Percentiles rank a stretch among this genome's conserved stretches.
phyloP scores from a whole-genome alignment of 2,888 invertebrate species.

The Xestia rhomboidea region DNA sequence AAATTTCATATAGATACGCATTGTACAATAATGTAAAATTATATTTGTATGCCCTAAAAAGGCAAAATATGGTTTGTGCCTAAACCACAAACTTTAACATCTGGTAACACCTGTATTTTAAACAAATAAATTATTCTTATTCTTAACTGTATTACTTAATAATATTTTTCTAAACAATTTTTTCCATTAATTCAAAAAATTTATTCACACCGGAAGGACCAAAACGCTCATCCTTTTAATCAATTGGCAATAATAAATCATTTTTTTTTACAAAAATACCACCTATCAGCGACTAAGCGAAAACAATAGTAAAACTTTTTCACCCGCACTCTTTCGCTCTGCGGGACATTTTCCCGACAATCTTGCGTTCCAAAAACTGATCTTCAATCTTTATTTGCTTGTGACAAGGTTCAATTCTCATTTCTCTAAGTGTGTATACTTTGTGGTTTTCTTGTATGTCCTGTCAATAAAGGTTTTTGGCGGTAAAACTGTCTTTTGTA shows the following conservation, averaged over 20 bases:
- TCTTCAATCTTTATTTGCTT: not conserved
- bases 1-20: too few species aligned
- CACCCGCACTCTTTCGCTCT: conserved; percentile 73
- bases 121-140: too few species aligned
- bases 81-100: too few species aligned
- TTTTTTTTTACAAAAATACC: conserved; percentile 70
- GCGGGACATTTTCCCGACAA: conserved; percentile 65
- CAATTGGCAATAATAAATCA: conserved; percentile 76
- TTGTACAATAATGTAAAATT: too few species aligned
- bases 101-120: too few species aligned
- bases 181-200: not conserved
- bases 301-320: conserved; percentile 74
- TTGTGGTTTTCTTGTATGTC: conserved; percentile 55
- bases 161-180: not conserved
- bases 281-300: conserved; percentile 73
- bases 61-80: too few species aligned
- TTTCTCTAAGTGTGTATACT: not conserved
- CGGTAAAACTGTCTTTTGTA: conserved; percentile 76
- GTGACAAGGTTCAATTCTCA: not conserved
- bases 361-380: not conserved
- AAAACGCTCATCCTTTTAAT: conserved; percentile 53
- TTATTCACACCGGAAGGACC: conserved; percentile 73
- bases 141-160: too few species aligned
- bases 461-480: conserved; percentile 74
- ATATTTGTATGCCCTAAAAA: too few species aligned